Percentiles rank a stretch among this genome's conserved stretches.
Evolutionary conservation across 2,888 invertebrate genomes (phyloP).

Genomic region (Piscicola geometra): DNA sequence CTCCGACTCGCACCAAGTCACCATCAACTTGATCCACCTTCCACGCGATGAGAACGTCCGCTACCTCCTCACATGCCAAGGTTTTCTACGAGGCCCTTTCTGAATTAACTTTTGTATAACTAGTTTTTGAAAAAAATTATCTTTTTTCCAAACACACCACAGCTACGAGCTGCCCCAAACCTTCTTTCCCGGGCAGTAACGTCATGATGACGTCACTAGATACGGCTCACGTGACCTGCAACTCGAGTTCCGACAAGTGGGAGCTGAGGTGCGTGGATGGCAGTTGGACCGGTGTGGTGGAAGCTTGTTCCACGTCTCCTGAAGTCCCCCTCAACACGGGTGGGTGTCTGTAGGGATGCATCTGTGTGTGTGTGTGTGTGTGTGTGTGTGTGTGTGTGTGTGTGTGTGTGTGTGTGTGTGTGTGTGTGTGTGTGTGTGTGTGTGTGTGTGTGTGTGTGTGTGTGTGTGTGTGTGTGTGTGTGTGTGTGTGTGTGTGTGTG

Average conservation of each 20-base stretch:
- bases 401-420: conserved; percentile 11
- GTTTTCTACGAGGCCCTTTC: not conserved
- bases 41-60: conserved; percentile 7
- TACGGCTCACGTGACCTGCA: conserved; percentile 33
- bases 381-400: not conserved
- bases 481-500: conserved; percentile 24
- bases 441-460: conserved; percentile 22
- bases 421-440: conserved; percentile 13
- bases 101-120: no score
- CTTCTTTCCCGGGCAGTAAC: conserved; percentile 31
- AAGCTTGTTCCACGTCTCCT: conserved; percentile 20
- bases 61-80: conserved; percentile 33
- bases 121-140: no score
- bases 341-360: not conserved
- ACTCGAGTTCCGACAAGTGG: conserved; percentile 35
- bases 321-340: not conserved
- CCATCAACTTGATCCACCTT: not conserved
- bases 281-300: conserved; percentile 37
- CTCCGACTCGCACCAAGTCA: conserved; percentile 30
- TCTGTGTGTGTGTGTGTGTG: no score
- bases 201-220: conserved; percentile 31
- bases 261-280: conserved; percentile 34
- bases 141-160: not conserved
- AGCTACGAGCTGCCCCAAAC: conserved; percentile 33
- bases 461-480: conserved; percentile 22